A percentile compares a stretch with the other conserved stretches of the same genome.
phyloP scores from a whole-genome alignment of 2,888 invertebrate species.

The Trissoscelio sp. region DNA sequence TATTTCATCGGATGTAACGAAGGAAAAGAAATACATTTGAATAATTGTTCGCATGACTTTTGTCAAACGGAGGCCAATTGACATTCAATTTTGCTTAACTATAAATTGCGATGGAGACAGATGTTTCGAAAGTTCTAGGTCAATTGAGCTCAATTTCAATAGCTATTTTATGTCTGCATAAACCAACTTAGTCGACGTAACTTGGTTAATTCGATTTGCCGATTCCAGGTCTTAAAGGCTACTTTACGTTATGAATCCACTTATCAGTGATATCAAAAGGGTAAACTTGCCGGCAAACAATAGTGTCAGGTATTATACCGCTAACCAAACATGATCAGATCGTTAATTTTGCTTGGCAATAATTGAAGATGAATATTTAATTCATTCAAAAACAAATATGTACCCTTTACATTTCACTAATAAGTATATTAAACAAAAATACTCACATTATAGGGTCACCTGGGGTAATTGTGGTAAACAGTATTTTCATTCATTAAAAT shows the following conservation, averaged over 20 bases:
- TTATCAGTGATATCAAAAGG: slow-evolving; percentile 2
- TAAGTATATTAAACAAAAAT: too few relatives aligned
- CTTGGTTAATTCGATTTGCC: slow-evolving; percentile 72
- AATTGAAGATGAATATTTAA: background rate
- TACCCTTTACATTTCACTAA: too few relatives aligned
- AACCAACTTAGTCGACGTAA: slow-evolving; percentile 62
- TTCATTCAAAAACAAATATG: too few relatives aligned
- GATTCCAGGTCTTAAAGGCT: slow-evolving; percentile 61
- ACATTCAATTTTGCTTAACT: slow-evolving; percentile 36
- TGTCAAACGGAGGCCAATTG: slow-evolving; percentile 47
- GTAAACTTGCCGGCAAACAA: background rate
- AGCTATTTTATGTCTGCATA: slow-evolving; percentile 60
- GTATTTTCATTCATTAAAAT: too few relatives aligned
- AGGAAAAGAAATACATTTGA: background rate
- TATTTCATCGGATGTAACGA: background rate
- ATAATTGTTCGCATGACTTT: slow-evolving; percentile 1
- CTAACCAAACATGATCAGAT: background rate
- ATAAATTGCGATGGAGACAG: slow-evolving; percentile 40
- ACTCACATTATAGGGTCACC: too few relatives aligned
- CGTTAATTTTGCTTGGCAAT: background rate
- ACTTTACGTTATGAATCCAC: slow-evolving; percentile 29
- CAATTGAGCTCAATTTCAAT: slow-evolving; percentile 72
- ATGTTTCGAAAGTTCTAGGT: slow-evolving; percentile 70
- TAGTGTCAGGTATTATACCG: background rate
- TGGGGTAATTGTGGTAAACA: too few relatives aligned